phyloP scores from a whole-genome alignment of 1,140 invertebrate species.

The Papilio machaon region DNA sequence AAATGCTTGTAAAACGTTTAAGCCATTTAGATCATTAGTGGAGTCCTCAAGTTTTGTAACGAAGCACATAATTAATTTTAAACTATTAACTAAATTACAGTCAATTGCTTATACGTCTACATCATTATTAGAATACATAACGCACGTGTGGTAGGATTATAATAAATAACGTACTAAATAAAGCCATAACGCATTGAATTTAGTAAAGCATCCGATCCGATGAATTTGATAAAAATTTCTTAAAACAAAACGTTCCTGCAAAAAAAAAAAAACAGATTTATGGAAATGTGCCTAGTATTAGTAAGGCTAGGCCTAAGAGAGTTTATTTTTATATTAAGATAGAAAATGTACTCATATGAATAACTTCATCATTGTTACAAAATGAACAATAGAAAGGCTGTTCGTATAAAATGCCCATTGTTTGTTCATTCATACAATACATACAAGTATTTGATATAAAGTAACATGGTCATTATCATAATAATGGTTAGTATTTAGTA shows the following conservation, averaged over 20 bases:
- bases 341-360: slow-evolving; percentile 41
- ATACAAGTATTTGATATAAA: slow-evolving; percentile 30
- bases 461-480: slow-evolving; percentile 32
- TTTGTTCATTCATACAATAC: slow-evolving; percentile 53
- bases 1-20: slow-evolving; percentile 65
- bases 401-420: slow-evolving; percentile 58
- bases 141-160: neutral
- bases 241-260: neutral
- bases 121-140: neutral
- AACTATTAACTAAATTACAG: slow-evolving; percentile 63
- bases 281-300: neutral
- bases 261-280: neutral
- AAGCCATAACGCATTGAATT: neutral
- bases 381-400: slow-evolving; percentile 52
- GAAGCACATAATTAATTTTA: slow-evolving; percentile 68
- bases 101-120: slow-evolving; percentile 48
- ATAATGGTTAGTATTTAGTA: slow-evolving; percentile 30
- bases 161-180: neutral
- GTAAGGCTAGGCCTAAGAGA: neutral
- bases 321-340: neutral
- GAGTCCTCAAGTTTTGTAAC: slow-evolving; percentile 59
- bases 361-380: slow-evolving; percentile 47
- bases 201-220: neutral
- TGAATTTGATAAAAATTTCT: neutral
- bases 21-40: slow-evolving; percentile 67